Evolutionary conservation across 53 echinoderm and acorn worm genomes (phyloP), one percentile per base, ranked within the genome.

Genomic region (Holothuria scabra): DNA sequence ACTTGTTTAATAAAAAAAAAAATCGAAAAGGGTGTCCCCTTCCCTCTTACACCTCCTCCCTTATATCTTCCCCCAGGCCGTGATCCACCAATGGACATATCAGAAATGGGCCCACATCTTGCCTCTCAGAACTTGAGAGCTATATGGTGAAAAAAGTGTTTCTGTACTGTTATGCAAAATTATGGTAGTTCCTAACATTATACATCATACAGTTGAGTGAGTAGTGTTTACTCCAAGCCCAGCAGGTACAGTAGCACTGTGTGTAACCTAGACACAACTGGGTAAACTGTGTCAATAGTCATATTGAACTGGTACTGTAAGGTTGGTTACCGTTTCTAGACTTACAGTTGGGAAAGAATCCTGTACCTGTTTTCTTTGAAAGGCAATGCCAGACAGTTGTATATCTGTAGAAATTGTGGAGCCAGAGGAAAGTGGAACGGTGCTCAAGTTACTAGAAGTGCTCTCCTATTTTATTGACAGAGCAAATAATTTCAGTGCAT

Each of bases 381-480:
- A 46, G 46, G 24, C 26, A 24, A 44, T 72, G 19, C 72, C 72
- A 72, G 72, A 72, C 72, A 46, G 72, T 14, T 72, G 44, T 46
- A 25, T 72, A 28, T n/a, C 35, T 44, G 25, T 10, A 24, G 46
- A 72, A 72, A 11, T 49, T 72, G 48, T 72, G 72, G 72, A 72
- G 72, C 72, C 72, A 32, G 72, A 8, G n/a, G 44, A 72, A 72
- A 72, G 44, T 72, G 72, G 72, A 46, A 72, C 72, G 48, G 72
- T 72, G 22, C 72, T 72, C 72, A 72, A 72, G 48, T 72, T 72
- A 72, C 72, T 44, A 38, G 48, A 48, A 72, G 10, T 26, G 46
- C 44, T 72, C 72, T 26, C 48, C 72, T 72, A 72, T 72, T 72
- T 72, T 72, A 72, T 72, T 72, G 72, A 46, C 72, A 72, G 72